Conservation (phyloP, 92 coral and sea anemone species). For the Palythoa grandiflora region DNA sequence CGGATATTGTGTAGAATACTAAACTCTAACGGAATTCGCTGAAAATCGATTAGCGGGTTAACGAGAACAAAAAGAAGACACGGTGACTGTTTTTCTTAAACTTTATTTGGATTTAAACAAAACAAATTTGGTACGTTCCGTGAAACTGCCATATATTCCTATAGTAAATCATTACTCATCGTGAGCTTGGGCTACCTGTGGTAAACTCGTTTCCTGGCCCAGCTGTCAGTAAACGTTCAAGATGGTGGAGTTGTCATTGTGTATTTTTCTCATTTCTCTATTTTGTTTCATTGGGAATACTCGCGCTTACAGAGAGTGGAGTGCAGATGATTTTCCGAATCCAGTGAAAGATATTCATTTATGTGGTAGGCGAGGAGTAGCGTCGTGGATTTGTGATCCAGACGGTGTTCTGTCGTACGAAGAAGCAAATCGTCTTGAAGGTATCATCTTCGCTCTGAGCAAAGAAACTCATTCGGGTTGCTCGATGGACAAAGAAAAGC, state of each 20-base stretch:
- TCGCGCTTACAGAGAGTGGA: constrained; percentile 61
- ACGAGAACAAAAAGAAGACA: too few species aligned
- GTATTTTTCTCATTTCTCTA: constrained; percentile 7
- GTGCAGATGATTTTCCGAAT: constrained; percentile 76
- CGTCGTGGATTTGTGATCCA: constrained; percentile 91
- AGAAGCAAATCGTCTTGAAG: constrained; percentile 79
- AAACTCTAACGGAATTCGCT: too few species aligned
- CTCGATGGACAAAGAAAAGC: constrained; percentile 33
- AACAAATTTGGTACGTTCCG: too few species aligned
- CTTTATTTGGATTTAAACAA: too few species aligned
- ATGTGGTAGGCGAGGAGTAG: constrained; percentile 84
- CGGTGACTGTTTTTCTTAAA: too few species aligned
- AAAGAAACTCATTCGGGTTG: constrained; percentile 83
- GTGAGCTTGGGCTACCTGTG: too few species aligned
- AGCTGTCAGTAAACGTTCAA: not conserved
- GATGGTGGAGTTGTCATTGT: constrained; percentile 17
- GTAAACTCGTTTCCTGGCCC: not conserved
- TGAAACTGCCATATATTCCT: too few species aligned
- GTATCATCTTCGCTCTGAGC: constrained; percentile 57
- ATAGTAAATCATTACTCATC: too few species aligned
- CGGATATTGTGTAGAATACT: too few species aligned
- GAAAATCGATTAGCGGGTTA: too few species aligned
- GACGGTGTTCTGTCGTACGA: constrained; percentile 67
- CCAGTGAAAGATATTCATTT: constrained; percentile 69
- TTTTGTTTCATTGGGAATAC: not conserved